Conservation (phyloP, 1,140 invertebrate species). For the Oscheius sp. region DNA sequence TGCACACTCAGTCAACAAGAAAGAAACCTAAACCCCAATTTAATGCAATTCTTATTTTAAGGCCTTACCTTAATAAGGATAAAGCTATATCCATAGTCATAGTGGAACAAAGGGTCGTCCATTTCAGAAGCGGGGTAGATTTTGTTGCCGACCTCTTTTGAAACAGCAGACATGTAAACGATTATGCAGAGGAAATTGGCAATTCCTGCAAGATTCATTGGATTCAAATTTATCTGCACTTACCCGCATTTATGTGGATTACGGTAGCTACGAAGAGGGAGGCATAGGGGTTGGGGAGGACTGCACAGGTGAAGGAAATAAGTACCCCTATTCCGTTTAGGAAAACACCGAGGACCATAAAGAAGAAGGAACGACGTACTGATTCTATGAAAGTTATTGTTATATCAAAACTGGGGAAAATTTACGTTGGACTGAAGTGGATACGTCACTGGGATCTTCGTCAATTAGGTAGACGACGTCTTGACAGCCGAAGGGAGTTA, state of each 20-base stretch:
- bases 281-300: constrained; percentile 48
- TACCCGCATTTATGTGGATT: constrained; percentile 54
- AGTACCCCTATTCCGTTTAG: constrained; percentile 48
- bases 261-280: constrained; percentile 51
- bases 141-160: constrained; percentile 60
- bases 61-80: constrained; percentile 51
- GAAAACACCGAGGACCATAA: constrained; percentile 48
- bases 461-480: constrained; percentile 44
- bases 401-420: not conserved
- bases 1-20: constrained; percentile 31
- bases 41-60: not conserved
- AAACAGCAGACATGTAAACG: constrained; percentile 57
- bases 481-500: constrained; percentile 54
- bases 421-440: constrained; percentile 57
- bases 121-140: constrained; percentile 57
- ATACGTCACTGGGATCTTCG: constrained; percentile 55
- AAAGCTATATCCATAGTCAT: constrained; percentile 57
- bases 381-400: constrained; percentile 47
- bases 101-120: constrained; percentile 59
- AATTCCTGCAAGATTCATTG: constrained; percentile 43
- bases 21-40: constrained; percentile 15
- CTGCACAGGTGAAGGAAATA: constrained; percentile 41
- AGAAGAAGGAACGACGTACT: constrained; percentile 50
- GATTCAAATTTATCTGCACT: not conserved
- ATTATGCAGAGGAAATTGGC: constrained; percentile 58